Conservation (phyloP, 2,797 vertebrate species). For the Premnoplex brunnescens region DNA sequence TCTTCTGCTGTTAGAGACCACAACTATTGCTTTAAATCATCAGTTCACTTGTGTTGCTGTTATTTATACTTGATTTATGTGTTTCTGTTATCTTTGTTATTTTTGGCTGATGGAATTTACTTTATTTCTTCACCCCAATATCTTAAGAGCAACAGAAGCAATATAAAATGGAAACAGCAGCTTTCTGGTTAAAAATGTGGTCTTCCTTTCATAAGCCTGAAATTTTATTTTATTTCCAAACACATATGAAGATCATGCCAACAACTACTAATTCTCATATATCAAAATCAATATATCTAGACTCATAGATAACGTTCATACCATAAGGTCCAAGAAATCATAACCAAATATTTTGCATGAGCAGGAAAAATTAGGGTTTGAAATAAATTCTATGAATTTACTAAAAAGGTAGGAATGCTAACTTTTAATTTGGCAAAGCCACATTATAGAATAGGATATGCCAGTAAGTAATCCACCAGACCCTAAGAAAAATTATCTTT, state of each 20-base stretch:
- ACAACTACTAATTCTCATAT: background rate
- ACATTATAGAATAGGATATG: background rate
- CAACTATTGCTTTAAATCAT: slow-evolving; percentile 22
- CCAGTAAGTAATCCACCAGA: background rate
- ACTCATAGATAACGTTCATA: background rate
- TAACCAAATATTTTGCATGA: background rate
- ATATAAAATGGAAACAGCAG: slow-evolving; percentile 11
- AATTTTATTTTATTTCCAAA: slow-evolving; percentile 10
- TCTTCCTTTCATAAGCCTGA: background rate
- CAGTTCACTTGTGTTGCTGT: background rate
- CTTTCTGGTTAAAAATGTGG: background rate
- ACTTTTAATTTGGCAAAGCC: background rate
- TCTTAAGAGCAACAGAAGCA: slow-evolving; percentile 60
- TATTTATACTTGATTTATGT: slow-evolving; percentile 67
- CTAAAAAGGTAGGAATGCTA: background rate
- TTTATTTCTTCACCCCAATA: slow-evolving; percentile 67
- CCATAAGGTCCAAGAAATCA: background rate
- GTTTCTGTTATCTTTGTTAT: slow-evolving; percentile 62
- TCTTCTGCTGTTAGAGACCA: background rate
- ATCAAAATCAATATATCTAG: background rate
- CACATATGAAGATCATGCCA: background rate
- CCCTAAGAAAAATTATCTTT: background rate
- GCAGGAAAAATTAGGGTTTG: background rate
- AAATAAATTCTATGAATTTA: background rate
- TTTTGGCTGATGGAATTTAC: slow-evolving; percentile 63